Base-by-base conservation (phyloP, 2,797 vertebrate species). In the Enteromius trimaculatus region DNA sequence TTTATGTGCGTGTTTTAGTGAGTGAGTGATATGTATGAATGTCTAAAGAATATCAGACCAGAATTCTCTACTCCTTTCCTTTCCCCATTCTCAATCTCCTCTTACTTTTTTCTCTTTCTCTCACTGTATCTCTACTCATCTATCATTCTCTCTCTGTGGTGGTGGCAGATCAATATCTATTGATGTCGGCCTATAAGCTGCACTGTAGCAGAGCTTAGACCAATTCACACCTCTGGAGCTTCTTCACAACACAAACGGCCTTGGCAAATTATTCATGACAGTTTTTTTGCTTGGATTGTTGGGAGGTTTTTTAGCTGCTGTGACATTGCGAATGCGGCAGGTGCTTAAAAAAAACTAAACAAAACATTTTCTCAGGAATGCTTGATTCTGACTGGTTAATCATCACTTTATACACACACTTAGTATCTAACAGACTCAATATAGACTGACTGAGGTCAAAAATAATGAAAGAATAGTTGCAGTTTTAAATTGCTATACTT, bases 131-230 rank as follows among this genome's bases (percentile, higher is more conserved):
- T 44, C 64, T 80, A 8, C 10, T 39, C n/a, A 70, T 60, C 26
- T 69, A 44, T 70, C 72, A 71, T 82, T 77, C 53, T 49, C 75
- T 88, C 64, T 79, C 82, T 71, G 44, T n/a, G 8, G 55, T 42
- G 82, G 66, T 75, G 26, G 60, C 42, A 66, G 81, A 84, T 85
- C 80, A 72, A 79, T 83, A 85, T 23, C 9, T 80, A 60, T 83
- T 84, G 72, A 87, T 84, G 69, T 49, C 44, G 21, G 23, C 76
- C 17, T 84, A 42, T 79, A 47, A 68, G 84, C 42, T 65, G 71
- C 47, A 72, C 60, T 51, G 34, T 72, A 47, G 39, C 53, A 21
- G 53, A 62, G 79, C 53, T 76, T 60, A 58, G 7, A 39, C 53
- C 39, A 42, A 72, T 72, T 62, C 53, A 62, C 26, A 31, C 79